Evolutionary conservation across 2,113 vertebrate species (phyloP).

Genomic region (Pampusana beccarii): DNA sequence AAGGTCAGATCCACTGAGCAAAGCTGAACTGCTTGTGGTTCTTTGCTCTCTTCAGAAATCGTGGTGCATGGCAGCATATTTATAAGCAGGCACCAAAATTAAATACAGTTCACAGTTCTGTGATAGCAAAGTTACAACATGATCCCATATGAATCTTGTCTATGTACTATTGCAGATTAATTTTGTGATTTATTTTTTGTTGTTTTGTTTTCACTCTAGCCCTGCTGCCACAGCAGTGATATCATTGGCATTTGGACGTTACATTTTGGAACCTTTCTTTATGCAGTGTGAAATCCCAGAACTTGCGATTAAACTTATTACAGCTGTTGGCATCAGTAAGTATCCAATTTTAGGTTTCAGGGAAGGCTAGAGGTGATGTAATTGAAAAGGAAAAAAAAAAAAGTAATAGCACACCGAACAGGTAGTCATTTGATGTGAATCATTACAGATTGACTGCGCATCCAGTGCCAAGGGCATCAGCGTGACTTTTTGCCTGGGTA

Average conservation of each 20-base stretch:
- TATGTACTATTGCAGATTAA: neutral
- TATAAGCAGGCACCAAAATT: neutral
- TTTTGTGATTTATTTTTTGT: neutral
- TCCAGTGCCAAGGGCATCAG: neutral
- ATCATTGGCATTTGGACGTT: conserved; percentile 92
- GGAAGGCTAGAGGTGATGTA: neutral
- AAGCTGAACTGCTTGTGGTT: neutral
- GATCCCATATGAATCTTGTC: neutral
- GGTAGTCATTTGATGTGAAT: neutral
- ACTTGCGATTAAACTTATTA: conserved; percentile 88
- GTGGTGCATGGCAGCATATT: rapidly evolving
- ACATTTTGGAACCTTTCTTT: conserved; percentile 95
- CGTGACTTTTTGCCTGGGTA: neutral
- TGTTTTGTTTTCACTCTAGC: conserved; percentile 68
- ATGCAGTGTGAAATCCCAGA: conserved; percentile 91
- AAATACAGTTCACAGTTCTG: neutral
- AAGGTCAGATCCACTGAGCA: neutral
- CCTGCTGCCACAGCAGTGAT: conserved; percentile 93
- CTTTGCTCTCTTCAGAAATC: neutral
- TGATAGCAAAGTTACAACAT: neutral
- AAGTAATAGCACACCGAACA: neutral
- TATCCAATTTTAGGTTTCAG: conserved; percentile 30
- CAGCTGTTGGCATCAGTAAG: conserved; percentile 93
- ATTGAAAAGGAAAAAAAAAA: neutral
- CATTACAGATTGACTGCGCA: neutral